A percentile compares a stretch with the other conserved stretches of the same genome.
phyloP scores from a whole-genome alignment of 2,797 vertebrate genomes.

The Pangasius mekongensis region DNA sequence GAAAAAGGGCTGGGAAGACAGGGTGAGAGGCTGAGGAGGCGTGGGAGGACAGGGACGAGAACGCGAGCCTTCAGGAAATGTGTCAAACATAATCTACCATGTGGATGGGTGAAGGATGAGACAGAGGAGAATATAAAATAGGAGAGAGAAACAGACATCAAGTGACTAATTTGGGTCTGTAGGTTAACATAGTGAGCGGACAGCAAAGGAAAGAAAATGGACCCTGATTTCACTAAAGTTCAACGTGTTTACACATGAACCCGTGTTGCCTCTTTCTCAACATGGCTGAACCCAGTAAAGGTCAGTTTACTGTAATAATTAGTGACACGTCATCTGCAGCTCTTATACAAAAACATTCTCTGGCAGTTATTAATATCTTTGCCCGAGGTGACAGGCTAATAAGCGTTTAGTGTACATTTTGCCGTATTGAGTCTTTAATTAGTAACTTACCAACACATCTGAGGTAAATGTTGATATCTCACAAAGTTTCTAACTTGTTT shows the following conservation, averaged over 20 bases:
- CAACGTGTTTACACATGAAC: not conserved
- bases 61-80: slow-evolving; percentile 15
- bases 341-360: not conserved
- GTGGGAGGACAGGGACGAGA: slow-evolving; percentile 62
- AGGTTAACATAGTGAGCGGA: slow-evolving; percentile 59
- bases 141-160: not conserved
- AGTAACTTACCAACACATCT: not conserved
- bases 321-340: not conserved
- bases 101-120: slow-evolving; percentile 36
- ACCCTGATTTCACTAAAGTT: not conserved
- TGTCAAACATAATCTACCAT: slow-evolving; percentile 30
- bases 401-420: not conserved
- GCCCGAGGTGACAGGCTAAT: not conserved
- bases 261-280: not conserved
- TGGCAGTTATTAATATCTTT: not conserved
- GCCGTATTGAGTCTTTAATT: not conserved
- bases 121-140: slow-evolving; percentile 30
- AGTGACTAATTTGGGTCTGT: slow-evolving; percentile 66
- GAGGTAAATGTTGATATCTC: not conserved
- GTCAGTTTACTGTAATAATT: not conserved
- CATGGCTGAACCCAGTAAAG: not conserved
- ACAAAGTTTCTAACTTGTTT: not conserved
- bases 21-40: slow-evolving; percentile 20
- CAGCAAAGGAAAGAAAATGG: slow-evolving; percentile 42
- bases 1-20: not conserved